phyloP scores from a whole-genome alignment of 2,888 invertebrate species.

The Platerodrilus igneus region DNA sequence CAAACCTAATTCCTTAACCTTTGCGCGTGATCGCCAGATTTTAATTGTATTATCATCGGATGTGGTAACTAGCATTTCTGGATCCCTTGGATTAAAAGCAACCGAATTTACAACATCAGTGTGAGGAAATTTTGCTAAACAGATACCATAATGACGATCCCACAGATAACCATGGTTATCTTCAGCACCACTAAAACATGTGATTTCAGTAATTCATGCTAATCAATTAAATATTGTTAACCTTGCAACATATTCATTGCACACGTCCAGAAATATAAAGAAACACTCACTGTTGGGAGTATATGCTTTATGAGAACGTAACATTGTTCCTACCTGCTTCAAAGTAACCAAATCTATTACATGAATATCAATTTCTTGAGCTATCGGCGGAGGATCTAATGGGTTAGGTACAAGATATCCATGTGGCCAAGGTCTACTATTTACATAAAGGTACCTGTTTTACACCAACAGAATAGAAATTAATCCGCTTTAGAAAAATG shows the following conservation, averaged over 20 bases:
- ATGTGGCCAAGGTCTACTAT: slow-evolving; percentile 77
- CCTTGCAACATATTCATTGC: slow-evolving; percentile 79
- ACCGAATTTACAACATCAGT: slow-evolving; percentile 79
- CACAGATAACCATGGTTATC: slow-evolving; percentile 78
- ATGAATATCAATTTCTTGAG: slow-evolving; percentile 82
- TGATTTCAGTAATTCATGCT: no score
- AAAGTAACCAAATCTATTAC: slow-evolving; percentile 76
- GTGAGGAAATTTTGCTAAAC: slow-evolving; percentile 71
- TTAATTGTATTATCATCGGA: slow-evolving; percentile 78
- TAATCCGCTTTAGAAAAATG: slow-evolving; percentile 5
- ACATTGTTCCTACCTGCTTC: slow-evolving; percentile 71
- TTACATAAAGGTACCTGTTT: slow-evolving; percentile 71
- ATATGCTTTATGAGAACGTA: slow-evolving; percentile 74
- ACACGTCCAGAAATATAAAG: slow-evolving; percentile 80
- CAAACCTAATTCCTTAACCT: slow-evolving; percentile 48
- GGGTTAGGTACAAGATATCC: slow-evolving; percentile 71
- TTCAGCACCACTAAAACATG: slow-evolving; percentile 75
- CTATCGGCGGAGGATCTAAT: slow-evolving; percentile 75
- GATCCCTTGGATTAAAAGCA: slow-evolving; percentile 76
- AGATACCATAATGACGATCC: slow-evolving; percentile 79
- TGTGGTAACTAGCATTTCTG: slow-evolving; percentile 76
- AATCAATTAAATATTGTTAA: no score
- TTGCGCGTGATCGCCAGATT: slow-evolving; percentile 53
- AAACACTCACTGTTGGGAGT: slow-evolving; percentile 82
- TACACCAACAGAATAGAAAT: slow-evolving; percentile 14